Evolutionary conservation across 2,888 invertebrate species (phyloP).

Genomic region (Yponomeuta malinellus): DNA sequence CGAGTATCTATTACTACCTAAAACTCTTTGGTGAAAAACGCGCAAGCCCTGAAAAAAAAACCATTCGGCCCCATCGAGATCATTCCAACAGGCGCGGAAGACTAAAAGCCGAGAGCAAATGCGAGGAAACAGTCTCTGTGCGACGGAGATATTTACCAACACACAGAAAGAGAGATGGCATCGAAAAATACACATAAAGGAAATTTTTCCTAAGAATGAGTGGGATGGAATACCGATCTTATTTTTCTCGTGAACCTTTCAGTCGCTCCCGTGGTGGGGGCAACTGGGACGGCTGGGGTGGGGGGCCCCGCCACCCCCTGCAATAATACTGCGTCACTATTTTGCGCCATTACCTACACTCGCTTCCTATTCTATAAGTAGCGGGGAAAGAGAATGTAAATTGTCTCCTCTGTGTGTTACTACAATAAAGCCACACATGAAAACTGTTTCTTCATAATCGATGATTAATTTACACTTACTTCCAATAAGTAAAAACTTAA

Average conservation of each 20-base stretch:
- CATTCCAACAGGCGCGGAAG: conserved; percentile 9
- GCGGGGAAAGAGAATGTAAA: conserved; percentile 56
- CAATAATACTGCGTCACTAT: conserved; percentile 78
- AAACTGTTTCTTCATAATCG: too few species aligned
- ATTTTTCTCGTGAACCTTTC: conserved; percentile 77
- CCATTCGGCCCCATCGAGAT: neutral
- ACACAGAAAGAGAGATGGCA: conserved; percentile 14
- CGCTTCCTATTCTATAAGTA: conserved; percentile 76
- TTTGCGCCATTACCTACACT: conserved; percentile 77
- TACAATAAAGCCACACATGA: neutral
- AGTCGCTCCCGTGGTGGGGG: conserved; percentile 59
- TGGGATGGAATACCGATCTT: conserved; percentile 73
- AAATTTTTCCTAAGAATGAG: conserved; percentile 69
- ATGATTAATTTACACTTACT: too few species aligned
- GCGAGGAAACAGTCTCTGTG: neutral
- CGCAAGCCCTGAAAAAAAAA: conserved; percentile 5
- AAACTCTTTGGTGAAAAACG: too few species aligned
- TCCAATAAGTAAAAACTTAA: too few species aligned
- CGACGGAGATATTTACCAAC: conserved; percentile 7
- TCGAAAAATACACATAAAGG: conserved; percentile 62
- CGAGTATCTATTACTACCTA: too few species aligned
- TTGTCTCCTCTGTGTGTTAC: conserved; percentile 14
- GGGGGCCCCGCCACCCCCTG: conserved; percentile 59
- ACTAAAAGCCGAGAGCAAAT: conserved; percentile 3
- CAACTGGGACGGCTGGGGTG: conserved; percentile 39